These are phyloP conservation scores for Dorcus hopei DNA, from an alignment of 2,888 invertebrate genomes.

Conservation along the genomic window DNA sequence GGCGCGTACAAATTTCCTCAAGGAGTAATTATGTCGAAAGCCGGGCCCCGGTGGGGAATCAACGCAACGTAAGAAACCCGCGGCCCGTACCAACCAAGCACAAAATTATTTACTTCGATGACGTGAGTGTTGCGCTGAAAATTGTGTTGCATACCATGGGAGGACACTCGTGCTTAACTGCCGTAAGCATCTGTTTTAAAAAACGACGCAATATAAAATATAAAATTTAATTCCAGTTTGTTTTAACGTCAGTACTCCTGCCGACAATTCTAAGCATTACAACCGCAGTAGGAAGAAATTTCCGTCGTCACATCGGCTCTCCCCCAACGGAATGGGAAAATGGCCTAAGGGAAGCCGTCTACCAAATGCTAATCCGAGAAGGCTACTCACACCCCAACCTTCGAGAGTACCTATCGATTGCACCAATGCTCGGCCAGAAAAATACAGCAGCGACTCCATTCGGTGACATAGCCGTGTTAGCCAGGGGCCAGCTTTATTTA, in stretches of 20 bases:
- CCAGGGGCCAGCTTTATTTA: conserved; percentile 61
- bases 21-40: conserved; percentile 29
- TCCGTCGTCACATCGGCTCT: conserved; percentile 16
- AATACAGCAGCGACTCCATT: conserved; percentile 51
- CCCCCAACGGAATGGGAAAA: conserved; percentile 57
- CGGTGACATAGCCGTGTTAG: conserved; percentile 64
- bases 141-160: neutral
- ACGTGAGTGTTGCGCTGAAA: no score
- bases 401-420: conserved; percentile 33
- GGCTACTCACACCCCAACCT: conserved; percentile 55
- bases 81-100: no score
- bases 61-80: neutral
- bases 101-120: no score
- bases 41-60: neutral
- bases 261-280: conserved; percentile 14
- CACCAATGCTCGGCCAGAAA: conserved; percentile 40
- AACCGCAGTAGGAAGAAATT: neutral
- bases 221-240: neutral
- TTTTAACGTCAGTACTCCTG: conserved; percentile 9
- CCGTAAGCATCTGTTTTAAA: neutral
- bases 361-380: conserved; percentile 60
- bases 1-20: conserved; percentile 21
- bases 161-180: neutral
- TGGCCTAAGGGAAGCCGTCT: conserved; percentile 65
- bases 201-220: no score